Conservation (phyloP, 2,113 vertebrate species). For the Trochalopteron elliotii region DNA sequence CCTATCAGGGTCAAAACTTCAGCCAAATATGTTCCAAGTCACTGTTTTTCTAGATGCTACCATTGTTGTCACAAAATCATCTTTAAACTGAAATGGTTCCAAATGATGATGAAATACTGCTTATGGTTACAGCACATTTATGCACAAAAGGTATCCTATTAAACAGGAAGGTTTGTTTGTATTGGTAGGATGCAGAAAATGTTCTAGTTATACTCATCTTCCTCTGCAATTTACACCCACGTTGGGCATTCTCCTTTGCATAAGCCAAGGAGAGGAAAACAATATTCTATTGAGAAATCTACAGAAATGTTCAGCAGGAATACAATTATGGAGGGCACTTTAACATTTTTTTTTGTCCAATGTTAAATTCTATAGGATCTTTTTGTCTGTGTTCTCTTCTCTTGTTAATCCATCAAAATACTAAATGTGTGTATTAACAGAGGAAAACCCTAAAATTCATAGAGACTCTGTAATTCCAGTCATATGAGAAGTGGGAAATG, state of each 20-base stretch:
- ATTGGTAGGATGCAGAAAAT: not conserved
- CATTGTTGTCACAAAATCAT: not conserved
- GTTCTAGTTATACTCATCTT: not conserved
- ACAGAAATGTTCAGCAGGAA: not conserved
- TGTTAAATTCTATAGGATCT: not conserved
- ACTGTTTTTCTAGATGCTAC: not conserved
- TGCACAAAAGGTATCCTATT: not conserved
- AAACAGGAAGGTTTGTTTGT: not conserved
- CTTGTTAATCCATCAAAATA: not conserved
- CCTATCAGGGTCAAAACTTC: not conserved
- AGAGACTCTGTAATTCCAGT: not conserved
- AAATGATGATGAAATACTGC: not conserved
- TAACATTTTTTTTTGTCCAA: not conserved
- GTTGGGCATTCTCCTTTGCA: not conserved
- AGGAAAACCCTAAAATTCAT: not conserved
- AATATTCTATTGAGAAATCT: not conserved
- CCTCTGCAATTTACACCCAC: not conserved
- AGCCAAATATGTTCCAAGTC: not conserved
- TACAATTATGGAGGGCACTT: not conserved
- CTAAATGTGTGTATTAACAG: not conserved
- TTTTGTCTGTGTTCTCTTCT: not conserved
- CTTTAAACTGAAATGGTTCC: not conserved
- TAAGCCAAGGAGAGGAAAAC: not conserved
- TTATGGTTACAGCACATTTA: not conserved
- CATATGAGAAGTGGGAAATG: not conserved